Conservation (phyloP, 2,888 invertebrate genomes). For the Cetonia aurata region DNA sequence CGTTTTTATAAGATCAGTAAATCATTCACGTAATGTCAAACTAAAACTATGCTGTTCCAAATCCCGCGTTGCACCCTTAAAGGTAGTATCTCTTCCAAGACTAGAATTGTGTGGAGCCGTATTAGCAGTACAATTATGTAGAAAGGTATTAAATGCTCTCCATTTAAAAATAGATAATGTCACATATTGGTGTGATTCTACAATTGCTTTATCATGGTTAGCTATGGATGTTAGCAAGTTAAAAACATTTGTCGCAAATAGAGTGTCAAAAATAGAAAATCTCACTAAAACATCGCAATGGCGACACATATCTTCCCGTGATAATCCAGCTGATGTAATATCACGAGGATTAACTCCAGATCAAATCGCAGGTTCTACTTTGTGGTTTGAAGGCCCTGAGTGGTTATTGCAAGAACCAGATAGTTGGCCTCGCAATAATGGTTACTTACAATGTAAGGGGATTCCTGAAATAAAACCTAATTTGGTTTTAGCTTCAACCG, state of each 20-base stretch:
- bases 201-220: slow-evolving; percentile 47
- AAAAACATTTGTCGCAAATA: slow-evolving; percentile 47
- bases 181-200: slow-evolving; percentile 47
- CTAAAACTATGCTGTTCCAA: slow-evolving; percentile 46
- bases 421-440: no score
- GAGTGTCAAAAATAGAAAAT: slow-evolving; percentile 43
- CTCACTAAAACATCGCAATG: slow-evolving; percentile 37
- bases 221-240: slow-evolving; percentile 29
- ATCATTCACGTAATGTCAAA: neutral
- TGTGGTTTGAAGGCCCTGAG: slow-evolving; percentile 46
- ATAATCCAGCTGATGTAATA: slow-evolving; percentile 50
- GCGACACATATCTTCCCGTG: slow-evolving; percentile 45
- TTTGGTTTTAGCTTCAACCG: no score
- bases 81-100: slow-evolving; percentile 27
- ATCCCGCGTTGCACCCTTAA: slow-evolving; percentile 15
- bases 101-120: slow-evolving; percentile 48
- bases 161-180: slow-evolving; percentile 19
- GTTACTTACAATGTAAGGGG: no score
- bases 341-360: slow-evolving; percentile 31
- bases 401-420: no score
- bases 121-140: slow-evolving; percentile 42
- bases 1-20: slow-evolving; percentile 29
- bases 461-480: no score
- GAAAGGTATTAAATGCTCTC: slow-evolving; percentile 24
- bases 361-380: slow-evolving; percentile 6